Evolutionary conservation across 2,113 vertebrate genomes (phyloP), one percentile per base, ranked within the genome.

Genomic region (Malaclemys terrapin): DNA sequence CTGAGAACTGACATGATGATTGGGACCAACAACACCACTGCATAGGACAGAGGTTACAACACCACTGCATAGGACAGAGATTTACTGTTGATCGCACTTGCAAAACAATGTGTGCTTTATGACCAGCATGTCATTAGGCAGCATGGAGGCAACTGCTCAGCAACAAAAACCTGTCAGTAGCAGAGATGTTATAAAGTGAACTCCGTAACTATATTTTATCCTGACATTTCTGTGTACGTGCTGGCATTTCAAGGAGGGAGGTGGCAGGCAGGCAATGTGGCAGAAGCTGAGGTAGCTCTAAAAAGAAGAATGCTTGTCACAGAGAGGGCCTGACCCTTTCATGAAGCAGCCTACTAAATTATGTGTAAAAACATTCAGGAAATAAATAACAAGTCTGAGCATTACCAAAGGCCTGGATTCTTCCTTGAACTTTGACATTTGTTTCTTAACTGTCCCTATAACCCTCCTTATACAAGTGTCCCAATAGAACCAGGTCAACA

Each of bases 31-130:
- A 69, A 19, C n/a, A n/a, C n/a, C n/a, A n/a, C n/a, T n/a, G n/a
- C n/a, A n/a, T n/a, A n/a, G n/a, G n/a, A n/a, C n/a, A n/a, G n/a
- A n/a, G 35, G n/a, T 72, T 72, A 72, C n/a, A 38, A 9, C n/a
- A 38, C 17, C 8, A 20, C 19, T 38, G n/a, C 5, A 17, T 20
- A 38, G 8, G 20, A 72, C 42, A 62, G 65, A 83, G 89, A 81
- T 91, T 89, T 95, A 79, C 86, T 92, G 76, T 94, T 91, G 93
- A 85, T 92, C 57, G 82, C 83, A 53, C 80, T 94, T 91, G 85
- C n/a, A 84, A 90, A 94, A 87, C 89, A 87, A 90, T 91, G 29
- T 89, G 19, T 93, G 59, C 38, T 50, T 90, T 94, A 54, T 87
- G 81, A 92, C 89, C 81, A 95, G n/a, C 89, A 27, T 69, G 65